phyloP scores from a whole-genome alignment of 1,140 invertebrate genomes.

The Macrobrachium nipponense region DNA sequence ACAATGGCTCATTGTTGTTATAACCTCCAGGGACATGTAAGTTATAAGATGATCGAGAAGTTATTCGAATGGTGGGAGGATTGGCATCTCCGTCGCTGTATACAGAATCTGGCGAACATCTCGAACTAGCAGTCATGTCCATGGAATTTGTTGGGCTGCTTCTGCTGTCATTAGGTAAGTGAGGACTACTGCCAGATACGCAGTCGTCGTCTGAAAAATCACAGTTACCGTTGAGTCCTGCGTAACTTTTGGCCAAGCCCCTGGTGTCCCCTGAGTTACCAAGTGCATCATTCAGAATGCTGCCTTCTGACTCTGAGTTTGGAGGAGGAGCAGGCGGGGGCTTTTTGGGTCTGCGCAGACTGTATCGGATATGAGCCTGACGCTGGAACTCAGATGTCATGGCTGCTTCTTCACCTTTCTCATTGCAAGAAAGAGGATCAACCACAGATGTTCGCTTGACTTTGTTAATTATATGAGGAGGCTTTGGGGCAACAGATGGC shows the following conservation, averaged over 20 bases:
- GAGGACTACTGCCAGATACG: too few relatives aligned
- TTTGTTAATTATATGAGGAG: conserved; percentile 42
- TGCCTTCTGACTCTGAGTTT: not conserved
- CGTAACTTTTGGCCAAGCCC: not conserved
- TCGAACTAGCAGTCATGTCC: too few relatives aligned
- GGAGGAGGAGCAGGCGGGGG: conserved; percentile 38
- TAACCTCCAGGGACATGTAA: not conserved
- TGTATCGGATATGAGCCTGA: conserved; percentile 46
- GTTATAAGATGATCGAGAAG: conserved; percentile 9
- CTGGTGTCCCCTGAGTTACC: not conserved
- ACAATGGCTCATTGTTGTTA: conserved; percentile 19
- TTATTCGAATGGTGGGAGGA: not conserved
- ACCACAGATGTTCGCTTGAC: conserved; percentile 48
- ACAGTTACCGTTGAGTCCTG: not conserved
- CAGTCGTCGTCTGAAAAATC: not conserved
- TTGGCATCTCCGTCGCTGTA: not conserved
- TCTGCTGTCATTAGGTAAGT: too few relatives aligned
- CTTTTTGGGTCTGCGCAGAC: conserved; percentile 43
- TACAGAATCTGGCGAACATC: too few relatives aligned
- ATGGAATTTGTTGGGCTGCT: too few relatives aligned
- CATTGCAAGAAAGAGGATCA: conserved; percentile 48
- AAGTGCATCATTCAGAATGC: not conserved
- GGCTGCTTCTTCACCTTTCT: conserved; percentile 52
- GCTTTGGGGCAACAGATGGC: conserved; percentile 47
- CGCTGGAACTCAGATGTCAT: conserved; percentile 49